These are phyloP conservation scores for Grus americana DNA, from an alignment of 2,113 vertebrate species.

Conservation along the genomic window DNA sequence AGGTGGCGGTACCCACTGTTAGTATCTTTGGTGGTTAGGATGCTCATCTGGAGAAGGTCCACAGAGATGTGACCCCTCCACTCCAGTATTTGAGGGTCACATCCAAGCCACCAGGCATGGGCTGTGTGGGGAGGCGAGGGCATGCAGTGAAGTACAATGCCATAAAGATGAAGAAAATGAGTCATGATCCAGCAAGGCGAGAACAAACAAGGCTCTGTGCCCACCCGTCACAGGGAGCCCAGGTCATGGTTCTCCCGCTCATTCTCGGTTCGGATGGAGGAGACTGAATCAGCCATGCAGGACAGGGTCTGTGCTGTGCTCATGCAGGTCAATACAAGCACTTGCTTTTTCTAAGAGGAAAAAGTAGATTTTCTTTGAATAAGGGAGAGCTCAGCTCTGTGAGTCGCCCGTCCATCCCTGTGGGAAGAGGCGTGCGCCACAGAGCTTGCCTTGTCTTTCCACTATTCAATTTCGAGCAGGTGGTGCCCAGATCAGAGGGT, in stretches of 20 bases:
- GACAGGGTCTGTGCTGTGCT: background rate
- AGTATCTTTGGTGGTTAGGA: background rate
- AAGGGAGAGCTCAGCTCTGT: background rate
- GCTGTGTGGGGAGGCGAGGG: background rate
- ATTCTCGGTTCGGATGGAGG: background rate
- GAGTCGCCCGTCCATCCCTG: accelerated
- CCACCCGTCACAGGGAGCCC: background rate
- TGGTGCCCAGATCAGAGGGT: background rate
- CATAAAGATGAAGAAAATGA: background rate
- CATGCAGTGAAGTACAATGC: accelerated
- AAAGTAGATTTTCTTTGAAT: background rate
- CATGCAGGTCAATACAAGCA: background rate
- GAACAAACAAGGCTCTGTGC: background rate
- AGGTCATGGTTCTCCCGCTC: background rate
- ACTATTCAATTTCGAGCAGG: background rate
- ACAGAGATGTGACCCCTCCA: background rate
- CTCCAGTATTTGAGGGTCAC: background rate
- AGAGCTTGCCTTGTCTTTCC: background rate
- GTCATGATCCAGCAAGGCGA: background rate
- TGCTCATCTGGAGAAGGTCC: background rate
- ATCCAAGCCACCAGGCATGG: background rate
- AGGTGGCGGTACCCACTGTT: background rate
- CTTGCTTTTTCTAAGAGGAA: background rate
- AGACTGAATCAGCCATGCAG: background rate
- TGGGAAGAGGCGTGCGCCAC: accelerated